Evolutionary conservation across 1,140 invertebrate species (phyloP).

Genomic region (Drosophila tristis): DNA sequence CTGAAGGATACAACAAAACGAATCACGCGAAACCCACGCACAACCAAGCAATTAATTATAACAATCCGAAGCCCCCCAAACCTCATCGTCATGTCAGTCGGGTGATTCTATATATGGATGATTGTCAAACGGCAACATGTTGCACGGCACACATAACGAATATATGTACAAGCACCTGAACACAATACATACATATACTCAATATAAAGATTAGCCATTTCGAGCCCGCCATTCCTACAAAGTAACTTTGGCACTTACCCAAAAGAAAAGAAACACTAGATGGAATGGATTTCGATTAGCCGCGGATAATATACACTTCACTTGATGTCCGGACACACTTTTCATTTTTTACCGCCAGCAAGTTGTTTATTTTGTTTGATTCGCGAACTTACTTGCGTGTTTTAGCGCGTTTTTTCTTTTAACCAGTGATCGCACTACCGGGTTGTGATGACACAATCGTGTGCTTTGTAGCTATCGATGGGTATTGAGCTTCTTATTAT

Average conservation of each 20-base stretch:
- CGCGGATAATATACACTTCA: constrained; percentile 11
- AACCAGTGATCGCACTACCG: no score
- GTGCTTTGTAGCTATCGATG: no score
- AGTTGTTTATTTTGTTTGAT: no score
- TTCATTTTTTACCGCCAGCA: no score
- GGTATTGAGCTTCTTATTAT: no score
- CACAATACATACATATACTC: constrained; percentile 28
- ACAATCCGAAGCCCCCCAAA: background rate
- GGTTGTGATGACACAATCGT: no score
- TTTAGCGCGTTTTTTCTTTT: no score
- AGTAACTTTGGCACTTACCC: constrained; percentile 44
- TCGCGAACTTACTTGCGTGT: no score
- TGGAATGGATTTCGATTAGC: constrained; percentile 40
- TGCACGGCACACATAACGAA: constrained; percentile 21
- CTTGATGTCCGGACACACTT: constrained; percentile 13
- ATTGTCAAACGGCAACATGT: constrained; percentile 42
- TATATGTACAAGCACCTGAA: constrained; percentile 17
- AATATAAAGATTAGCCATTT: constrained; percentile 21
- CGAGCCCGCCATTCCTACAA: constrained; percentile 28
- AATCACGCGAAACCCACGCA: constrained; percentile 24
- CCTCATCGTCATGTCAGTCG: background rate
- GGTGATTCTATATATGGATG: background rate
- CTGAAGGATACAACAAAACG: constrained; percentile 24
- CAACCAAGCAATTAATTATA: constrained; percentile 30
- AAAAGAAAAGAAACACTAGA: constrained; percentile 13